A percentile compares a stretch with the other conserved stretches of the same genome.
These are phyloP conservation scores for Lithophane semibrunnea DNA, from an alignment of 2,888 invertebrate species.

Conservation along the genomic window DNA sequence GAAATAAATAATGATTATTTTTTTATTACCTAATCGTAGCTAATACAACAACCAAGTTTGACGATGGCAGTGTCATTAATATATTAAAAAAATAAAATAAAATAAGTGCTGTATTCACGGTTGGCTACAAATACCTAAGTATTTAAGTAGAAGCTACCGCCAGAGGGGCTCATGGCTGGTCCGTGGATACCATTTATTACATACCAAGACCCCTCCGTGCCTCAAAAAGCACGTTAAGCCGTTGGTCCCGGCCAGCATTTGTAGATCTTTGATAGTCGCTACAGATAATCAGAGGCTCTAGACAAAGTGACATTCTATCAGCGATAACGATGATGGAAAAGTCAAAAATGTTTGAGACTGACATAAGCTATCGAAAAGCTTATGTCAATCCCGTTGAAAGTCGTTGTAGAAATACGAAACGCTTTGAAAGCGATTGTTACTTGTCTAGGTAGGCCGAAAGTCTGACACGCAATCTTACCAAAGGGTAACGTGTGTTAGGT, in stretches of 20 bases:
- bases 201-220: too few species aligned
- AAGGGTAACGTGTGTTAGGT: neutral
- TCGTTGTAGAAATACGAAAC: too few species aligned
- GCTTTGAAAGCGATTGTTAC: too few species aligned
- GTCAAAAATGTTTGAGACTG: too few species aligned
- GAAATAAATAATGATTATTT: neutral
- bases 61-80: neutral
- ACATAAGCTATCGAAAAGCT: too few species aligned
- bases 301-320: too few species aligned
- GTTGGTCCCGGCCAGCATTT: neutral
- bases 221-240: neutral
- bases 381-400: too few species aligned
- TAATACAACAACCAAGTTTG: neutral
- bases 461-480: neutral
- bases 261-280: neutral
- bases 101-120: neutral
- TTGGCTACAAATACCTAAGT: neutral
- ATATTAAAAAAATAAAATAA: too few species aligned
- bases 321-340: too few species aligned
- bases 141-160: neutral
- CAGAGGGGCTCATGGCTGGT: neutral
- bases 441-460: neutral
- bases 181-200: neutral
- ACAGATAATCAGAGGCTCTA: neutral
- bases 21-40: neutral